Evolutionary conservation across 30 jellyfish, hydroid and myxozoan genomes (phyloP), one percentile per base, ranked within the genome.

Genomic region (Aurelia coerulea): DNA sequence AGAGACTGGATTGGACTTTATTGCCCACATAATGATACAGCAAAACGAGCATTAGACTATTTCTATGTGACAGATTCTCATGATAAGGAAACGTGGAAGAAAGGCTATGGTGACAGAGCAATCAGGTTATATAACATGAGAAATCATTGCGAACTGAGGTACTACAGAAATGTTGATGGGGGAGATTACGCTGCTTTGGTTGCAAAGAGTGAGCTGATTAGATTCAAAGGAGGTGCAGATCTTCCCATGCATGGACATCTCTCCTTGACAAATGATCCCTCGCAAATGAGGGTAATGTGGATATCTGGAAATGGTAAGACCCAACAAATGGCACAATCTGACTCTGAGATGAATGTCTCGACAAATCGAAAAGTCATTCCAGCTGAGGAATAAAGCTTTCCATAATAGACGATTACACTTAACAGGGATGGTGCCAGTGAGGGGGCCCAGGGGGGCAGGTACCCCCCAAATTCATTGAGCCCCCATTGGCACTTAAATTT

Each of bases 281-380:
- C 91, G 16, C 87, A 90, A 68, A 84, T 90, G 97, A 83, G 95
- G 34, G 90, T 90, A 19, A 83, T 85, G 95, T 90, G 97, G 97
- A 81, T 84, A 2, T 75, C 95, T 23, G 97, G 96, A 51, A 89
- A 76, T 32, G 97, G 97, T 89, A 73, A 65, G 92, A 19, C 35
- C 42, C 62, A 29, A 56, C 29, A 50, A 14, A 9, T 16, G 29
- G 29, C 29, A 23, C 29, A 23, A 23, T 23, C 29, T 23, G 29
- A 23, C 29, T 23, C 29, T 23, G 29, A 0, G 29, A 23, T 23
- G 29, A 23, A 23, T 23, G 29, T 0, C 0, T 23, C 0, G 29
- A 23, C 29, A 23, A 23, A 23, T 23, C 29, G 29, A 23, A 23
- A 23, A 23, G 29, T 23, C 29, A 23, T 23, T 23, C 29, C 29